A percentile compares a stretch with the other conserved stretches of the same genome.
Conservation (phyloP, 1,140 invertebrate genomes). For the Trachymyrmex cornetzi region DNA sequence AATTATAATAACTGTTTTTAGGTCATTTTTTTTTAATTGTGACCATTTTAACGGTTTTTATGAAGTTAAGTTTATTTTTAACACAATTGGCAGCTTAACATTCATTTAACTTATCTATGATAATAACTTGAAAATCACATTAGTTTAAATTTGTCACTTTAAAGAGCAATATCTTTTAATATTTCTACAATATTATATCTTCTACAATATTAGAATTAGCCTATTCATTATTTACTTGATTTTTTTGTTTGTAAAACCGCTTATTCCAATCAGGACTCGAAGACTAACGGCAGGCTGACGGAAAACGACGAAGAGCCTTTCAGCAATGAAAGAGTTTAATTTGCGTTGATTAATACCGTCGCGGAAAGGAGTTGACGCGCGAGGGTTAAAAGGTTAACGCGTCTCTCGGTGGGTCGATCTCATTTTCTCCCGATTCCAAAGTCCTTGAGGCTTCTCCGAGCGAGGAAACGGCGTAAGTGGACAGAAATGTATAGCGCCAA, state of each 20-base stretch:
- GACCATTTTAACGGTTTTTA: no score
- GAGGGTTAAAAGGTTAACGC: conserved; percentile 77
- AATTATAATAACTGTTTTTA: no score
- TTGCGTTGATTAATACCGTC: conserved; percentile 52
- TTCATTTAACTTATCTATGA: no score
- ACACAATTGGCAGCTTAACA: no score
- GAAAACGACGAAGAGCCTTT: conserved; percentile 1
- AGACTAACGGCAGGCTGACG: not conserved
- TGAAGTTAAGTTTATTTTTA: no score
- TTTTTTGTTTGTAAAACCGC: not conserved
- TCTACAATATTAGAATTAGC: not conserved
- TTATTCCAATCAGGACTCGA: not conserved
- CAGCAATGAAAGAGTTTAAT: conserved; percentile 56
- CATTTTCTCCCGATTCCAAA: conserved; percentile 52
- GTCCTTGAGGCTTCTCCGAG: conserved; percentile 70
- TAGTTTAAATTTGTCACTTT: no score
- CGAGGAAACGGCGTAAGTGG: conserved; percentile 72
- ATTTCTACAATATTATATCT: not conserved
- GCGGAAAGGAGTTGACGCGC: conserved; percentile 71
- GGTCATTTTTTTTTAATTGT: no score
- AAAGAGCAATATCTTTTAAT: no score
- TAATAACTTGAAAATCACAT: no score
- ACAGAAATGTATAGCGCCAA: conserved; percentile 79
- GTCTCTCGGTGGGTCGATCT: conserved; percentile 64
- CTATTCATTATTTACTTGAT: not conserved